A percentile compares a stretch with the other conserved stretches of the same genome.
These are phyloP conservation scores for Caranx melampygus DNA, from an alignment of 2,113 vertebrate species.

Conservation along the genomic window DNA sequence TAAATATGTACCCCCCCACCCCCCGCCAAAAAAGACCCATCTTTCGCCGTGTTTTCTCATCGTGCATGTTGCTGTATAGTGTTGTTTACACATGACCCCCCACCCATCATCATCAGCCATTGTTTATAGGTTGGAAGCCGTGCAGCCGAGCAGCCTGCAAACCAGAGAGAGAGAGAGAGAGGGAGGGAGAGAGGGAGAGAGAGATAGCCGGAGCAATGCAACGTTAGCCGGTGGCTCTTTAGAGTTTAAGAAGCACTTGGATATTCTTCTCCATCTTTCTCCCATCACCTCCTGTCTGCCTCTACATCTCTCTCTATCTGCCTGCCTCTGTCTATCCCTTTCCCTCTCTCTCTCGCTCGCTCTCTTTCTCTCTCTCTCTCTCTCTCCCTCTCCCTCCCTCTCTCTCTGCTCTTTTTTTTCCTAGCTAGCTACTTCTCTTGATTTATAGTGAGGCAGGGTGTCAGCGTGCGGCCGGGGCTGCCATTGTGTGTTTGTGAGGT, in stretches of 20 bases:
- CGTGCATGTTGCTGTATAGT: conserved; percentile 75
- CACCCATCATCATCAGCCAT: conserved; percentile 70
- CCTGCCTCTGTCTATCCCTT: conserved; percentile 54
- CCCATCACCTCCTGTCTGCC: conserved; percentile 72
- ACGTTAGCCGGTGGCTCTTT: conserved; percentile 85
- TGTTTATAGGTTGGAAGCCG: conserved; percentile 65
- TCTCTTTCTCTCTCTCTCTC: conserved; percentile 40
- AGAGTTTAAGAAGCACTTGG: conserved; percentile 73
- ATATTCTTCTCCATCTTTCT: conserved; percentile 79
- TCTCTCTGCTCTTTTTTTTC: conserved; percentile 53
- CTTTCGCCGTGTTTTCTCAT: conserved; percentile 77
- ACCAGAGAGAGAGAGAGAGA: conserved; percentile 18
- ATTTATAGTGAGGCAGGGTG: conserved; percentile 97
- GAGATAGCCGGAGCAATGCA: conserved; percentile 22
- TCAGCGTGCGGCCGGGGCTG: conserved; percentile 89
- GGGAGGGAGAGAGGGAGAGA: conserved; percentile 17
- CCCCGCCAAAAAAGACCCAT: conserved; percentile 86
- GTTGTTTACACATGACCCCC: conserved; percentile 76
- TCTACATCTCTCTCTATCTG: conserved; percentile 77
- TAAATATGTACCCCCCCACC: conserved; percentile 86
- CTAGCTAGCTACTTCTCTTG: conserved; percentile 84
- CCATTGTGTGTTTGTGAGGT: conserved; percentile 93
- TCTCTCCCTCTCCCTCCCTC: conserved; percentile 61
- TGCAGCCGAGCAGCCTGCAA: conserved; percentile 24
- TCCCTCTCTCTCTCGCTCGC: conserved; percentile 49